Evolutionary conservation across 2,888 invertebrate genomes (phyloP).

Genomic region (Andrena hattorfiana): DNA sequence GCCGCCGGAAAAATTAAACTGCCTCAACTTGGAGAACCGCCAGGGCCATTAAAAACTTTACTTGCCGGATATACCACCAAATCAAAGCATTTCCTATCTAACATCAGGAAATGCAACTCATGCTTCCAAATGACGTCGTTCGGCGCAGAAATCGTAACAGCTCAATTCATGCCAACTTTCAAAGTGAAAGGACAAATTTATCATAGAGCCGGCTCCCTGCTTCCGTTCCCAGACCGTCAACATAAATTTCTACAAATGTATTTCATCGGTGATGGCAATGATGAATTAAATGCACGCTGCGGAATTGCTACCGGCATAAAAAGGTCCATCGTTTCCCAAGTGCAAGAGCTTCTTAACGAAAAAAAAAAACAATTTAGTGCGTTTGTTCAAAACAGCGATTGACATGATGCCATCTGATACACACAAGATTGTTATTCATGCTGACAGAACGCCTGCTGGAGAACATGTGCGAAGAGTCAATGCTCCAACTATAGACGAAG

Average conservation of each 20-base stretch:
- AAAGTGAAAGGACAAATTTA: conserved; percentile 54
- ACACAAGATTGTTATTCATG: conserved; percentile 44
- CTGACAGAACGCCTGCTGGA: conserved; percentile 53
- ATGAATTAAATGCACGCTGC: conserved; percentile 49
- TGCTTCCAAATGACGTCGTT: background rate
- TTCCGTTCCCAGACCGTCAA: conserved; percentile 35
- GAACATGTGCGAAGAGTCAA: conserved; percentile 60
- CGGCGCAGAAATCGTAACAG: background rate
- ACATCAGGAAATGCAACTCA: background rate
- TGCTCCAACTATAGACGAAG: conserved; percentile 68
- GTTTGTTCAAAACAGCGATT: conserved; percentile 69
- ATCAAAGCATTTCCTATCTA: background rate
- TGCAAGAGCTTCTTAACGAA: conserved; percentile 51
- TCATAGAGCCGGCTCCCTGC: conserved; percentile 43
- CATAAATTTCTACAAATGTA: conserved; percentile 69
- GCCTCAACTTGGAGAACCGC: background rate
- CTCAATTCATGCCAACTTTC: background rate
- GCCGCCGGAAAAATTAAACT: background rate
- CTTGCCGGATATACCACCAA: background rate
- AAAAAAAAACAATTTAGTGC: conserved; percentile 43
- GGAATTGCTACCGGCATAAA: conserved; percentile 25
- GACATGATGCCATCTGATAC: conserved; percentile 75
- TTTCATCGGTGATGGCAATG: conserved; percentile 69
- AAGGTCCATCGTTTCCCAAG: conserved; percentile 27
- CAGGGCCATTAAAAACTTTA: background rate